Evolutionary conservation across 2,797 vertebrate genomes (phyloP).

Genomic region (Lacerta agilis): DNA sequence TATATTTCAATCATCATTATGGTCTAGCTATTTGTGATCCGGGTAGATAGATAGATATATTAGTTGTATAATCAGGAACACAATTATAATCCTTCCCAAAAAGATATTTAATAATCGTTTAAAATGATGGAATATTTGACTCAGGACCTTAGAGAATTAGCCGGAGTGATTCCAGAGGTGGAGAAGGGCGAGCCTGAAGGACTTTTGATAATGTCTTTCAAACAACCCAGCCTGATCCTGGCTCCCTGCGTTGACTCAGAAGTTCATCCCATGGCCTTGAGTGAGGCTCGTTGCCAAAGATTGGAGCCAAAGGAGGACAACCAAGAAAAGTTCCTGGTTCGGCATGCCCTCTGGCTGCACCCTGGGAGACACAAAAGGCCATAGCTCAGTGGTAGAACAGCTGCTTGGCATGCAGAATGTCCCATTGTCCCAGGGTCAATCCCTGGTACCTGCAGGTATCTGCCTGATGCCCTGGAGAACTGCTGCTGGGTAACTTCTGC

Average conservation of each 20-base stretch:
- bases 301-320: background rate
- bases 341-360: background rate
- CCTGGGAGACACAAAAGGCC: background rate
- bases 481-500: too few relatives aligned
- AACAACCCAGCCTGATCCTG: rapidly evolving
- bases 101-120: conserved; percentile 77
- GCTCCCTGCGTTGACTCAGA: background rate
- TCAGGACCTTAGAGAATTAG: conserved; percentile 67
- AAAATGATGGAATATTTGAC: conserved; percentile 69
- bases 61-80: conserved; percentile 78
- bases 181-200: conserved; percentile 42
- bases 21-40: conserved; percentile 78
- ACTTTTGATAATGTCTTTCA: conserved; percentile 24
- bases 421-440: too few relatives aligned
- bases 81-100: conserved; percentile 76
- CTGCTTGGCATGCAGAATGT: too few relatives aligned
- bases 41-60: conserved; percentile 72
- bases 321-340: background rate
- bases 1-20: conserved; percentile 80
- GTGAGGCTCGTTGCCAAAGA: background rate
- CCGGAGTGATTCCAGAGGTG: conserved; percentile 24
- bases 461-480: too few relatives aligned
- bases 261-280: too few relatives aligned
- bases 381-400: too few relatives aligned
- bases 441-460: too few relatives aligned